Evolutionary conservation across 2,888 invertebrate species (phyloP), one percentile per base, ranked within the genome.

Genomic region (Ectemnius lituratus): DNA sequence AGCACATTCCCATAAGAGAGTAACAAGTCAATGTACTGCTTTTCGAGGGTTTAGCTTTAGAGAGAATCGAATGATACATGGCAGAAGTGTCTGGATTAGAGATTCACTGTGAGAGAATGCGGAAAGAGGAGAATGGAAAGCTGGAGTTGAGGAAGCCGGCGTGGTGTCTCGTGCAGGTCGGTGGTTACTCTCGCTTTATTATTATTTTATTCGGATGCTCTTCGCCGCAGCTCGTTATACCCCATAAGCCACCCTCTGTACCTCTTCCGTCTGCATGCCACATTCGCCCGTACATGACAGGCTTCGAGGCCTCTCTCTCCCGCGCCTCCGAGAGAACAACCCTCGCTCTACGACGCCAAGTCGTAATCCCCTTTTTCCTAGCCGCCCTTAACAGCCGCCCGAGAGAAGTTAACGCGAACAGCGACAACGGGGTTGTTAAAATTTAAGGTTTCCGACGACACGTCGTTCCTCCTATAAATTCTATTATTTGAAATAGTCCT

Each of bases 371-470:
- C 73, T 67, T 79, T 37, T 37, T 79, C 68, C 73, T 47, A 60
- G 71, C 52, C 14, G 64, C 76, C 73, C 83, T 84, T 80, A 76
- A 70, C 71, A 68, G 68, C 37, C 73, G 23, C 23, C 76, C 81
- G 23, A 23, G 23, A 23, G 23, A 80, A 74, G 78, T 73, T 76
- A 78, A 76, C 78, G 75, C 72, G 67, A 67, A 71, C 58, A 79
- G 83, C 85, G 84, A 87, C 87, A 84, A 11, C 37, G 37, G 80
- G 70, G 64, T 80, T 76, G 80, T 78, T 86, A 86, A 87, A 89
- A 90, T 90, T 90, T 90, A 89, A 89, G 87, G 88, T 88, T 89
- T 89, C 88, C 89, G 88, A 84, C 88, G 86, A 87, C 88, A 86
- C 85, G 76, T 80, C 81, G 84, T 85, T 79, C 75, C 37, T 37